Evolutionary conservation across 2,888 invertebrate genomes (phyloP).

Genomic region (Rhorus exstirpatorius): DNA sequence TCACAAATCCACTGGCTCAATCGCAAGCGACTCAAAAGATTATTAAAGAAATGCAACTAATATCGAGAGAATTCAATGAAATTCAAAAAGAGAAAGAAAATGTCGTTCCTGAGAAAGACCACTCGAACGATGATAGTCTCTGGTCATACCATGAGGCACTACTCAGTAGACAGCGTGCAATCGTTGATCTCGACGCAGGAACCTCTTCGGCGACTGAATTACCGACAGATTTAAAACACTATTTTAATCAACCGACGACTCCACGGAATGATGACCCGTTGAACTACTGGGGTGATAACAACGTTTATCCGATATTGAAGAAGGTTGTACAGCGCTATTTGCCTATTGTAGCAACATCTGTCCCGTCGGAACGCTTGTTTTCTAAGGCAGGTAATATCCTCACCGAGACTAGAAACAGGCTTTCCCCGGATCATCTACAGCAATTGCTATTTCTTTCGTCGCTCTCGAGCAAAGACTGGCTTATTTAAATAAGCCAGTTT

Average conservation of each 20-base stretch:
- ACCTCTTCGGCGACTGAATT: not conserved
- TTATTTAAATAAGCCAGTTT: too few relatives aligned
- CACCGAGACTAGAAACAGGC: conserved; percentile 7
- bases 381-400: conserved; percentile 35
- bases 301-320: not conserved
- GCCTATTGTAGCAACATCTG: conserved; percentile 25
- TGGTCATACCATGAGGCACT: conserved; percentile 40
- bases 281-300: too few relatives aligned
- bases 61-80: too few relatives aligned
- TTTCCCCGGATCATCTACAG: conserved; percentile 1
- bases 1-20: too few relatives aligned
- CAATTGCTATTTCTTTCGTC: conserved; percentile 11
- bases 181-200: not conserved
- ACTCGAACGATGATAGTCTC: conserved; percentile 15
- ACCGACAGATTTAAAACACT: conserved; percentile 41
- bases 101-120: not conserved
- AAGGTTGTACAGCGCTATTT: conserved; percentile 13
- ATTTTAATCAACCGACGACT: conserved; percentile 29
- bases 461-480: conserved; percentile 12
- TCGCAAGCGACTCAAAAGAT: too few relatives aligned
- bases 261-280: not conserved
- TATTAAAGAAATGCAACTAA: too few relatives aligned
- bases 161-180: not conserved
- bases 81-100: conserved; percentile 15
- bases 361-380: conserved; percentile 37